Evolutionary conservation across 2,888 invertebrate genomes (phyloP), one percentile per base, ranked within the genome.

Genomic region (Diaprepes abbreviatus): DNA sequence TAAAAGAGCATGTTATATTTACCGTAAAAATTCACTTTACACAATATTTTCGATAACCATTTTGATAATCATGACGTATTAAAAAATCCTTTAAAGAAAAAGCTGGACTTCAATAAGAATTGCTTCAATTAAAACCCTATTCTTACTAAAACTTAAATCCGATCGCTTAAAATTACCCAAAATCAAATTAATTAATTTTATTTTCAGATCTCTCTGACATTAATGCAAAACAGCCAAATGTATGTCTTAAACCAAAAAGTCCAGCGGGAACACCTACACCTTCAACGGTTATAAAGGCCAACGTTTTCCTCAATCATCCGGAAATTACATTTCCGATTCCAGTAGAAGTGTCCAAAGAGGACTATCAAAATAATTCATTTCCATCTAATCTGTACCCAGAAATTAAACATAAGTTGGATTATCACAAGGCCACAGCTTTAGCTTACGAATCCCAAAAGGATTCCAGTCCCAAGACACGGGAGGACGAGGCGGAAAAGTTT

Each of bases 241-340:
- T 74, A n/a, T 76, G 75, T 38, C 69, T 76, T 3, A 75, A 67
- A 19, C 69, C 74, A n/a, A 78, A 74, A 73, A 66, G 68, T 17
- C 64, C 67, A 12, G 55, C 62, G 38, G 62, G 60, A 24, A 50
- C 71, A 4, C 28, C 66, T 16, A 65, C 70, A 10, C 66, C 70
- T 10, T 70, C 76, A 21, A 74, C 71, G 16, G 62, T 76, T 16
- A 73, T 79, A 54, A 79, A 78, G 65, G 75, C 79, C 7, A 80
- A 79, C 67, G 77, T 79, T 6, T 82, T 80, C 64, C 73, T 83
- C 19, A 79, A 80, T 65, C 84, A 84, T 72, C 84, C 84, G 0
- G 84, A 84, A 74, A 82, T 84, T 28, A 83, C 81, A 3, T 83
- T 82, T 65, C 82, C 83, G 3, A 80, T 83, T 28, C 80, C 81